Percentiles rank a stretch among this genome's conserved stretches.
These are phyloP conservation scores for Florisuga fusca DNA, from an alignment of 2,797 vertebrate species.

Conservation along the genomic window DNA sequence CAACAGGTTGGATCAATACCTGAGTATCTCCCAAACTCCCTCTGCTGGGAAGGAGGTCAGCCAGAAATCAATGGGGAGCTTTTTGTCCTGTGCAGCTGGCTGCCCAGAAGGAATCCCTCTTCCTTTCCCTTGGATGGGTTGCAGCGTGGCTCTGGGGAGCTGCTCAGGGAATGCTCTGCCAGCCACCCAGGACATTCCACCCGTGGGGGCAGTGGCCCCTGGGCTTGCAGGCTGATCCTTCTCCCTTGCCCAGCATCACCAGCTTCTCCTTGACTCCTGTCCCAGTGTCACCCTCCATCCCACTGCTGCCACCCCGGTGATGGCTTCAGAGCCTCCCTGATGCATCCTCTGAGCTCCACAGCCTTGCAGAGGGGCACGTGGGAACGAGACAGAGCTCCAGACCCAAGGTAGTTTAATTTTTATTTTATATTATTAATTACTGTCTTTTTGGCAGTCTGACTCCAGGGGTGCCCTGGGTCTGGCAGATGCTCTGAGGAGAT, in stretches of 20 bases:
- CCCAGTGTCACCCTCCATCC: not conserved
- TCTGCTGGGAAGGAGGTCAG: not conserved
- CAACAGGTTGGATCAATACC: not conserved
- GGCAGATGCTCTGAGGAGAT: not conserved
- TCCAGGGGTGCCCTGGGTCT: not conserved
- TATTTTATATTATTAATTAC: too few species aligned
- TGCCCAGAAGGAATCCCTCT: not conserved
- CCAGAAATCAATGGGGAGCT: not conserved
- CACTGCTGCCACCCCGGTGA: not conserved
- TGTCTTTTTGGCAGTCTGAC: not conserved
- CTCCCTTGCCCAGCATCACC: not conserved
- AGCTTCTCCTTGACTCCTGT: not conserved
- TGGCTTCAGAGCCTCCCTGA: not conserved
- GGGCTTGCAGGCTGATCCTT: not conserved
- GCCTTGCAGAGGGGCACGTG: not conserved
- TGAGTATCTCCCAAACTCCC: not conserved
- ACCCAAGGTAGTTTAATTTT: not conserved
- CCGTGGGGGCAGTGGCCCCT: rapidly evolving
- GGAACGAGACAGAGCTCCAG: not conserved
- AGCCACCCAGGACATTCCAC: not conserved
- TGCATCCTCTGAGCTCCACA: not conserved
- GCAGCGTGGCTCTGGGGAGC: not conserved
- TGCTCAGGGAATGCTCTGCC: rapidly evolving
- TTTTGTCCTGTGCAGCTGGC: not conserved
- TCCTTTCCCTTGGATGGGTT: not conserved